These are phyloP conservation scores for Orchesella cincta DNA, from an alignment of 1,140 invertebrate species.

Conservation along the genomic window DNA sequence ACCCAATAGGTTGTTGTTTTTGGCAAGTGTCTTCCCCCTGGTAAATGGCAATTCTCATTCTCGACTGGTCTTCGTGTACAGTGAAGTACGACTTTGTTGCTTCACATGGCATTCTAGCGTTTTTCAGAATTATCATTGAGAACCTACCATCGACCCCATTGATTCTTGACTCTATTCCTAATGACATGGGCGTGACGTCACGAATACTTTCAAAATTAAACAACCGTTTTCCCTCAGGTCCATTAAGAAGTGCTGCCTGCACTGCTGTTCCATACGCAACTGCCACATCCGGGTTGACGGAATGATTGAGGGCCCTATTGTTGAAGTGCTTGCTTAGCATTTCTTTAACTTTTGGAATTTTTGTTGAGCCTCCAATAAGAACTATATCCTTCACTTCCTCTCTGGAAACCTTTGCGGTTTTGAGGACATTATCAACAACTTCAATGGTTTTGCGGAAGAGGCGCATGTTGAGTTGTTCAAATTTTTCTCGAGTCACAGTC, in stretches of 20 bases:
- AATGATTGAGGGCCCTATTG: constrained; percentile 34
- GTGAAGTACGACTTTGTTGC: too few relatives aligned
- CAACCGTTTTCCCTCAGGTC: too few relatives aligned
- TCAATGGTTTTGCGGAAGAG: constrained; percentile 60
- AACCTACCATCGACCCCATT: too few relatives aligned
- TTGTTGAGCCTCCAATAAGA: constrained; percentile 51
- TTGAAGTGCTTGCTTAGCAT: constrained; percentile 50
- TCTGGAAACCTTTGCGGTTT: constrained; percentile 44
- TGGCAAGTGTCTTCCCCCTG: constrained; percentile 28
- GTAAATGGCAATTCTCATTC: too few relatives aligned
- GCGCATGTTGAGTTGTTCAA: constrained; percentile 52
- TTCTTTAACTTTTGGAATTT: constrained; percentile 52
- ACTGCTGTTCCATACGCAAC: constrained; percentile 57
- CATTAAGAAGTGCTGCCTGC: constrained; percentile 45
- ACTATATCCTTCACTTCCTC: constrained; percentile 50
- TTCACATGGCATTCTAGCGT: too few relatives aligned
- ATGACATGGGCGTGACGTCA: too few relatives aligned
- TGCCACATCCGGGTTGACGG: constrained; percentile 56
- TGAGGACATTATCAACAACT: constrained; percentile 56
- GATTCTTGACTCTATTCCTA: too few relatives aligned
- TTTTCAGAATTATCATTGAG: too few relatives aligned
- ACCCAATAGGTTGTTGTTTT: constrained; percentile 20
- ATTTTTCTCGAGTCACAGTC: constrained; percentile 70
- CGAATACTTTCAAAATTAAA: too few relatives aligned
- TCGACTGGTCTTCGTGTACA: too few relatives aligned